These are phyloP conservation scores for Alectoris magna DNA, from an alignment of 2,797 vertebrate species.

Conservation along the genomic window DNA sequence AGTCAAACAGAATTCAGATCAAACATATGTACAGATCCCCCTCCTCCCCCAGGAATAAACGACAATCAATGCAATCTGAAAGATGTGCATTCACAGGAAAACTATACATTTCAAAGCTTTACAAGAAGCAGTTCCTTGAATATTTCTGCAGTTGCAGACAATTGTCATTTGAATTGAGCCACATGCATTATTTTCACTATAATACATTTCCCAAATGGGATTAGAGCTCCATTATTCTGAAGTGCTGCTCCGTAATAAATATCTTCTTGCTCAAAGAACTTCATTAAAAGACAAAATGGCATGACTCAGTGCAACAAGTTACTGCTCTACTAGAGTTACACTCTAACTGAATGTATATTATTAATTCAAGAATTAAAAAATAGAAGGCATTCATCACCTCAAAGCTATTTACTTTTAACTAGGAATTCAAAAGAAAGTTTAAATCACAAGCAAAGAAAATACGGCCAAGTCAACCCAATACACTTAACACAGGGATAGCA, in stretches of 20 bases:
- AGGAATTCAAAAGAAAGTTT: neutral
- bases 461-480: neutral
- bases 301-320: neutral
- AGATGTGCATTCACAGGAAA: neutral
- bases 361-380: neutral
- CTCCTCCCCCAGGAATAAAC: neutral
- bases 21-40: neutral
- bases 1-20: neutral
- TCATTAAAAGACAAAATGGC: conserved; percentile 5
- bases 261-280: neutral
- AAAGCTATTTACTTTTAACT: neutral
- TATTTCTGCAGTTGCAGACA: neutral
- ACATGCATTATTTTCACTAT: neutral
- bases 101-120: neutral
- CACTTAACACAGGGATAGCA: neutral
- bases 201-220: conserved; percentile 8
- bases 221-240: conserved; percentile 3
- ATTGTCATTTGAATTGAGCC: neutral
- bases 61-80: neutral
- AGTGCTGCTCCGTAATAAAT: neutral
- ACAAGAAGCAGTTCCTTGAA: neutral
- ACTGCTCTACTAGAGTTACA: neutral
- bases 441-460: neutral
- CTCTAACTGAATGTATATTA: neutral
- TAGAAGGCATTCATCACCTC: neutral